These are phyloP conservation scores for Lydus trimaculatus DNA, from an alignment of 2,888 invertebrate species.

Conservation along the genomic window DNA sequence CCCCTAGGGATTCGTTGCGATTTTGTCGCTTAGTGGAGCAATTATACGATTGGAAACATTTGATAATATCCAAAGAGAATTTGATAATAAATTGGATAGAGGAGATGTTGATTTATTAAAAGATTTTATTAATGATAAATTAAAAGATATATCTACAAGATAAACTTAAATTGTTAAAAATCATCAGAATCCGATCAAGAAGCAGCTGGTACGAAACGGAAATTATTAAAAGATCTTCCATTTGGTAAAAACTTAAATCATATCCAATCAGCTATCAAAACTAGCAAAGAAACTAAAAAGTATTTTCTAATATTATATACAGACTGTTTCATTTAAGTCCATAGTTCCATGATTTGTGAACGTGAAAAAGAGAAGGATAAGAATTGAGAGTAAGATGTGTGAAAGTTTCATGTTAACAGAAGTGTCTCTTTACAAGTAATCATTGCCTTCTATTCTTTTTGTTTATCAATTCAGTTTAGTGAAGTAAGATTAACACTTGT, in stretches of 20 bases:
- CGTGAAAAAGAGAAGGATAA: too few relatives aligned
- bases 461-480: too few relatives aligned
- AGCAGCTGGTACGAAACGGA: slow-evolving; percentile 76
- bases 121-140: slow-evolving; percentile 69
- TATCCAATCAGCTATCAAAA: slow-evolving; percentile 57
- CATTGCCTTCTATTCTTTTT: too few relatives aligned
- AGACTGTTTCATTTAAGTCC: too few relatives aligned
- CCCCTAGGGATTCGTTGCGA: too few relatives aligned
- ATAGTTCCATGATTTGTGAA: too few relatives aligned
- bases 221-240: slow-evolving; percentile 69
- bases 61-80: slow-evolving; percentile 71
- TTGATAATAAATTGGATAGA: slow-evolving; percentile 73
- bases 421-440: too few relatives aligned
- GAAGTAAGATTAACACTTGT: too few relatives aligned
- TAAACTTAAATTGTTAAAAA: slow-evolving; percentile 67
- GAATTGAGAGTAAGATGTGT: too few relatives aligned
- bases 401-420: too few relatives aligned
- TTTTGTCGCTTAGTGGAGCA: too few relatives aligned
- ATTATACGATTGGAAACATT: slow-evolving; percentile 71
- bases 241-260: slow-evolving; percentile 59
- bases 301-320: slow-evolving; percentile 33
- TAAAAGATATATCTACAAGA: slow-evolving; percentile 69
- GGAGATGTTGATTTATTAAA: slow-evolving; percentile 70
- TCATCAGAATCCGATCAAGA: slow-evolving; percentile 69
- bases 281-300: slow-evolving; percentile 46